Base-by-base conservation (phyloP, 2,113 vertebrate genomes). In the Gobiocypris rarus region DNA sequence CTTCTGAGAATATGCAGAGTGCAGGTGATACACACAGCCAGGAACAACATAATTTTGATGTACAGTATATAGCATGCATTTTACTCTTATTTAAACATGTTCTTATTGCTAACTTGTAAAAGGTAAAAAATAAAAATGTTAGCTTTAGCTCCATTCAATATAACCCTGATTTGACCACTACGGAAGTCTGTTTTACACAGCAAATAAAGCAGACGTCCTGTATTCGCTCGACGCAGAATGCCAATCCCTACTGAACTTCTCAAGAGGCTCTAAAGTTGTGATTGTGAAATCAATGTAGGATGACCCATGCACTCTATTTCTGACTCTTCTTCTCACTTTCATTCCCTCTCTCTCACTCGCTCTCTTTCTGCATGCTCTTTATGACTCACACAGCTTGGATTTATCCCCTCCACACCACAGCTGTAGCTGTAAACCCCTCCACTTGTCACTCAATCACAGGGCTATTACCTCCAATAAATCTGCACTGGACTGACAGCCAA, bases 381-480 rank as follows among this genome's bases (percentile, higher is more conserved):
- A 63, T 84, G 65, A 74, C 48, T 86, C 69, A 43, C 50, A 75
- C 54, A 56, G 58, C 75, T 52, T 70, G 69, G 41, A 81, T 67
- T 80, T 81, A 76, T 83, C 85, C 82, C 65, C 24, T 81, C 43
- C 65, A 77, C 54, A 43, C 59, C 69, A 70, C 69, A 83, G 84
- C 63, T 14, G 65, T 54, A 59, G 87, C 50, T 58, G 78, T 81
- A 85, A 85, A 84, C 84, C 59, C 26, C 13, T 83, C 76, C 82
- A 82, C 83, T 85, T 87, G 85, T 89, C 87, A 87, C 81, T 89
- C 87, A 50, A 87, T 85, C 83, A 85, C 75, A 80, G 54, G 52
- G 85, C 85, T 84, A 87, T 89, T 89, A 85, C 69, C 70, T 76
- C 75, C 83, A 85, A 87, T 87, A 89, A 89, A 89, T 87, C 86